These are phyloP conservation scores for Ctenopoma multispine DNA, from an alignment of 2,797 vertebrate genomes.

Conservation along the genomic window DNA sequence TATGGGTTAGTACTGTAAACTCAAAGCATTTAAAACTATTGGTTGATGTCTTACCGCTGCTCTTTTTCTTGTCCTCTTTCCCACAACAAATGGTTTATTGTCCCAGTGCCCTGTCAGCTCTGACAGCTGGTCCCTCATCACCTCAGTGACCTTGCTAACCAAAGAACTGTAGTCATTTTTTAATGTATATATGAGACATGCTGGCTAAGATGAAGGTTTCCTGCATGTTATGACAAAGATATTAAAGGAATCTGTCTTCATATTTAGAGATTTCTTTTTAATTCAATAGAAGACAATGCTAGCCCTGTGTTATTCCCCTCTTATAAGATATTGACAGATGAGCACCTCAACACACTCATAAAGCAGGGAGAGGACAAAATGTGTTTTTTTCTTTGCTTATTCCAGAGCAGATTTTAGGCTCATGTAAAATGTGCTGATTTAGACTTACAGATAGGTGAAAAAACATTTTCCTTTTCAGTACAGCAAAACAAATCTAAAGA, in stretches of 20 bases:
- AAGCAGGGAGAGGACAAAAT: conserved; percentile 30
- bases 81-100: conserved; percentile 36
- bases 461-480: background rate
- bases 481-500: background rate
- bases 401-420: conserved; percentile 26
- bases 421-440: conserved; percentile 14
- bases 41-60: background rate
- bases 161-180: conserved; percentile 49
- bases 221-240: conserved; percentile 56
- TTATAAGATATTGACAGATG: conserved; percentile 40
- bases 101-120: conserved; percentile 16
- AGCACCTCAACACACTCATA: conserved; percentile 32
- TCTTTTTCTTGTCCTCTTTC: background rate
- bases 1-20: background rate
- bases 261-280: conserved; percentile 50
- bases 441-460: conserved; percentile 7
- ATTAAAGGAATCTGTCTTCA: conserved; percentile 74
- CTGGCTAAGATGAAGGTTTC: conserved; percentile 33
- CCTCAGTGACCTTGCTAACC: conserved; percentile 42
- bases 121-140: conserved; percentile 35
- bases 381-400: conserved; percentile 31
- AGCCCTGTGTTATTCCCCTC: conserved; percentile 16
- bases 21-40: background rate
- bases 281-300: conserved; percentile 27
- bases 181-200: conserved; percentile 47